These are phyloP conservation scores for Stenichneumon culpator DNA, from an alignment of 2,888 invertebrate genomes.

Conservation along the genomic window DNA sequence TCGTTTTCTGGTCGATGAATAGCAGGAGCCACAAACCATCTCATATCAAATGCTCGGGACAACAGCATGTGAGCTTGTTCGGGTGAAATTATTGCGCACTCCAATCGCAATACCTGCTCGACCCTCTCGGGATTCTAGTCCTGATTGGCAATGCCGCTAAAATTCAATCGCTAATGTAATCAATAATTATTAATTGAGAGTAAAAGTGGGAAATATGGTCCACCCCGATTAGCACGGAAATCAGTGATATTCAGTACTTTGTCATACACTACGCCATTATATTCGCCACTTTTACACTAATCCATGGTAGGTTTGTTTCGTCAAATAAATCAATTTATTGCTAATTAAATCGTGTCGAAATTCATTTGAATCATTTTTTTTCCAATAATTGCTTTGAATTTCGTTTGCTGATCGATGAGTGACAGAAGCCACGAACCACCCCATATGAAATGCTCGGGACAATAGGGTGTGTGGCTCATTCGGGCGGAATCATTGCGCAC, in stretches of 20 bases:
- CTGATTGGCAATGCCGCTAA: constrained; percentile 51
- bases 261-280: too few species aligned
- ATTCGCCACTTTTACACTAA: too few species aligned
- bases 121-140: constrained; percentile 14
- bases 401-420: neutral
- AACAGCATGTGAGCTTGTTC: constrained; percentile 9
- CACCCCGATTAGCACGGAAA: too few species aligned
- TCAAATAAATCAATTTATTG: too few species aligned
- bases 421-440: constrained; percentile 8
- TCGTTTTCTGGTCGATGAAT: neutral
- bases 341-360: too few species aligned
- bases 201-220: too few species aligned
- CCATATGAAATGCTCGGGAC: neutral
- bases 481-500: constrained; percentile 25
- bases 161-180: constrained; percentile 53
- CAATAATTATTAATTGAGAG: too few species aligned
- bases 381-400: neutral
- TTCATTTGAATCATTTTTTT: neutral
- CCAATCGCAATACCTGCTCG: constrained; percentile 25
- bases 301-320: too few species aligned
- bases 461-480: constrained; percentile 14
- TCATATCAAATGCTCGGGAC: neutral
- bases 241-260: too few species aligned
- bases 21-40: constrained; percentile 4
- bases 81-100: constrained; percentile 23